Evolutionary conservation across 1,140 invertebrate species (phyloP), one percentile per base, ranked within the genome.

Genomic region (Hyles euphorbiae): DNA sequence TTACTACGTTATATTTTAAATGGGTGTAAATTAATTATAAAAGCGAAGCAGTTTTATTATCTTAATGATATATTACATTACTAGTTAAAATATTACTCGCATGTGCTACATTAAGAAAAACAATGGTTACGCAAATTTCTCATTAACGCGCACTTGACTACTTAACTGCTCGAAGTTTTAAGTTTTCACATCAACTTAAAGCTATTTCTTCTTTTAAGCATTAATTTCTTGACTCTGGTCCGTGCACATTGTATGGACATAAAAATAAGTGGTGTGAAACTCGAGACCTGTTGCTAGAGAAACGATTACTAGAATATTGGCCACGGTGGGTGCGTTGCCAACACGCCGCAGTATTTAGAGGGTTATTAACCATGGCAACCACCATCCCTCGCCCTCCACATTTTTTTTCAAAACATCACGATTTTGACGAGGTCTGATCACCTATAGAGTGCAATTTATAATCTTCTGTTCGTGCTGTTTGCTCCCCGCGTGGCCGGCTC

Each of bases 351-450:
- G 70, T 68, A 68, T 71, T 63, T 63, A 55, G 69, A 60, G 68
- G 70, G 82, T 86, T 87, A 87, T 73, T 83, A 84, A 79, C 82
- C 83, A 86, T 86, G 81, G 80, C 80, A 84, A 86, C 83, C 70
- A 62, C 47, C 68, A 63, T 56, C 78, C 78, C 76, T 74, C 72
- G 56, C 74, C 78, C 74, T 74, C 65, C 53, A 69, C 61, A 79
- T 75, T 71, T 74, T 83, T 55, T 83, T 85, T 77, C 68, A 74
- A 82, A 85, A 79, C 78, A 79, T 74, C 75, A 67, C 77, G 67
- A 74, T 62, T 65, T 70, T 81, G 78, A 78, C 72, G 73, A 79
- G 74, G 76, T 80, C 77, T 84, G 81, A 84, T 84, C 81, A 83
- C 78, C 81, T 78, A 83, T 80, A 78, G 71, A 82, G 62, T 66